Evolutionary conservation across 2,888 invertebrate species (phyloP).

Genomic region (Plagiodera versicolora): DNA sequence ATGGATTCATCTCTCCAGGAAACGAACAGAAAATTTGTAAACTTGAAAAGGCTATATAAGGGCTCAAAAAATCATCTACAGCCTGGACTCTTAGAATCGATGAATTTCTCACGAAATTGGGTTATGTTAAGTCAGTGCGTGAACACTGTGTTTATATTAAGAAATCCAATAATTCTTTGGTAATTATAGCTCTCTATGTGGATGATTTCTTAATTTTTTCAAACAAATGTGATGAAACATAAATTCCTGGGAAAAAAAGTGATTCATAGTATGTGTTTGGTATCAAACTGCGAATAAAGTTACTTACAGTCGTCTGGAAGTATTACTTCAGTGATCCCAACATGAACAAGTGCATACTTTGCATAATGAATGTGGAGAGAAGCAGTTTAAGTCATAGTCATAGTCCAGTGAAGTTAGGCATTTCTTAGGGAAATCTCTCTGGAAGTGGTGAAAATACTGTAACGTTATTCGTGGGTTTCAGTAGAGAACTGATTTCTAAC

Average conservation of each 20-base stretch:
- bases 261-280: too few species aligned
- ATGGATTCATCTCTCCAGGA: constrained; percentile 10
- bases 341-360: too few species aligned
- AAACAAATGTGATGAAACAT: constrained; percentile 6
- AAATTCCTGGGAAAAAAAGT: not conserved
- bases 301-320: too few species aligned
- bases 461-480: too few species aligned
- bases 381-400: too few species aligned
- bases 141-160: not conserved
- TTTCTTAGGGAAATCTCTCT: too few species aligned
- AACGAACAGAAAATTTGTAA: constrained; percentile 22
- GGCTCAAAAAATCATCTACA: constrained; percentile 27
- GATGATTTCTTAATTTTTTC: constrained; percentile 17
- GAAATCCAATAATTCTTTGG: not conserved
- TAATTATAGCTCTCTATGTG: constrained; percentile 9
- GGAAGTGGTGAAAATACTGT: too few species aligned
- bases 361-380: too few species aligned
- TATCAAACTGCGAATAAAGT: too few species aligned
- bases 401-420: too few species aligned
- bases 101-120: constrained; percentile 1
- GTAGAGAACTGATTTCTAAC: too few species aligned
- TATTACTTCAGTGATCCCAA: too few species aligned
- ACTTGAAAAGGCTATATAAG: constrained; percentile 28
- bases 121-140: constrained; percentile 12
- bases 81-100: constrained; percentile 16